These are phyloP conservation scores for Ectobius pallidus DNA, from an alignment of 2,888 invertebrate genomes.

Conservation along the genomic window DNA sequence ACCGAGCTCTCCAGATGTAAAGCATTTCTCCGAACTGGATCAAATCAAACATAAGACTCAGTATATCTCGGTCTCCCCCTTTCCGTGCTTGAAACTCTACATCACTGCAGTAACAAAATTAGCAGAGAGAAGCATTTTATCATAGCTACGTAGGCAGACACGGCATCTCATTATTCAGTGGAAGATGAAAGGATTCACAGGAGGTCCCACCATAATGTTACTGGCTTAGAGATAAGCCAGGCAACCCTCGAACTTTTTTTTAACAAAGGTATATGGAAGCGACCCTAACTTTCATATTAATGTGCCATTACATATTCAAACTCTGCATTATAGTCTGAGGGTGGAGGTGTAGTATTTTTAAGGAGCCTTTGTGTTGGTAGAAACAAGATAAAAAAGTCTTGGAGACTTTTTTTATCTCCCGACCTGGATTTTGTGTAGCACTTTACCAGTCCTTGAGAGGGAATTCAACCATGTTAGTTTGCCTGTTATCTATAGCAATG, in stretches of 20 bases:
- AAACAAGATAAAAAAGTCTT: background rate
- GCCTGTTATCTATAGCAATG: too few relatives aligned
- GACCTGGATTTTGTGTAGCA: too few relatives aligned
- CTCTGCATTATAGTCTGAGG: background rate
- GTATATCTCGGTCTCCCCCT: too few relatives aligned
- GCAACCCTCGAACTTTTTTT: background rate
- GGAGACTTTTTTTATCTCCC: background rate
- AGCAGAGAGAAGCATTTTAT: too few relatives aligned
- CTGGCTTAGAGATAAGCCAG: background rate
- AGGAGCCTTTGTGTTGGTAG: background rate
- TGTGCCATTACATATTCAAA: background rate
- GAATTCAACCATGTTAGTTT: too few relatives aligned
- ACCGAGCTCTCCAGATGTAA: too few relatives aligned
- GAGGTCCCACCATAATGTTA: background rate
- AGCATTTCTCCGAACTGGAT: too few relatives aligned
- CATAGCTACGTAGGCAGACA: too few relatives aligned
- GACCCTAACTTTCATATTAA: background rate
- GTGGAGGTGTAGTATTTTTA: background rate
- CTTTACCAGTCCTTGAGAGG: too few relatives aligned
- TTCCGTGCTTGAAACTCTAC: too few relatives aligned
- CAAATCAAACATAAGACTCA: too few relatives aligned
- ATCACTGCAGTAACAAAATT: too few relatives aligned
- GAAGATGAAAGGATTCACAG: background rate
- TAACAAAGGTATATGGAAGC: background rate
- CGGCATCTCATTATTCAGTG: background rate